phyloP scores from a whole-genome alignment of 1,140 invertebrate species.

The Drosophila novamexicana region DNA sequence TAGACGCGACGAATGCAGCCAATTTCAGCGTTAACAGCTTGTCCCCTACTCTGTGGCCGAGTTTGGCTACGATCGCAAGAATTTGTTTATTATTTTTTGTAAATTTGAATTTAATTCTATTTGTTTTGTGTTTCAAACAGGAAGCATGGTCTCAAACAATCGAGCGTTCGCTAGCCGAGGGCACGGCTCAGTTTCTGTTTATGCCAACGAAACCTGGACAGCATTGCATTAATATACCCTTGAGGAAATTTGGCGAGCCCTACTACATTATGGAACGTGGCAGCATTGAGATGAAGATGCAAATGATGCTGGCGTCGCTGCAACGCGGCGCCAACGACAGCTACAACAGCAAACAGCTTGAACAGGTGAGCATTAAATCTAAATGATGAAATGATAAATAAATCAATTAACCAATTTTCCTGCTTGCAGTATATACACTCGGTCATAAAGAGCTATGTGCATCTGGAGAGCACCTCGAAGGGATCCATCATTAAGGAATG shows the following conservation, averaged over 20 bases:
- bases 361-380: slow-evolving; percentile 53
- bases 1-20: slow-evolving; percentile 30
- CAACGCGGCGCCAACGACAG: slow-evolving; percentile 47
- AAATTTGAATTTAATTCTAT: slow-evolving; percentile 34
- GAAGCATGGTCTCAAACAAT: slow-evolving; percentile 77
- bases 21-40: slow-evolving; percentile 8
- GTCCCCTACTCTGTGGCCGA: not conserved
- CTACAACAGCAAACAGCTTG: slow-evolving; percentile 72
- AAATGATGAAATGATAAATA: not conserved
- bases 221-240: slow-evolving; percentile 55
- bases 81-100: slow-evolving; percentile 11
- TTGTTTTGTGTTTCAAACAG: slow-evolving; percentile 50
- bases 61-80: slow-evolving; percentile 27
- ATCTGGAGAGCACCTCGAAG: slow-evolving; percentile 64
- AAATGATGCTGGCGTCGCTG: slow-evolving; percentile 64
- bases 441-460: slow-evolving; percentile 78
- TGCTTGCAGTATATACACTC: slow-evolving; percentile 74
- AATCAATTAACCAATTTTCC: not conserved
- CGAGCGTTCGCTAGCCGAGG: slow-evolving; percentile 68
- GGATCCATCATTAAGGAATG: slow-evolving; percentile 84
- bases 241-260: slow-evolving; percentile 68
- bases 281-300: slow-evolving; percentile 71
- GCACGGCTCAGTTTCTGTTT: slow-evolving; percentile 76
- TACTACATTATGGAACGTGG: slow-evolving; percentile 78
- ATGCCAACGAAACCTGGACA: slow-evolving; percentile 64